phyloP scores from a whole-genome alignment of 1,140 invertebrate genomes.

The Acarapis woodi region DNA sequence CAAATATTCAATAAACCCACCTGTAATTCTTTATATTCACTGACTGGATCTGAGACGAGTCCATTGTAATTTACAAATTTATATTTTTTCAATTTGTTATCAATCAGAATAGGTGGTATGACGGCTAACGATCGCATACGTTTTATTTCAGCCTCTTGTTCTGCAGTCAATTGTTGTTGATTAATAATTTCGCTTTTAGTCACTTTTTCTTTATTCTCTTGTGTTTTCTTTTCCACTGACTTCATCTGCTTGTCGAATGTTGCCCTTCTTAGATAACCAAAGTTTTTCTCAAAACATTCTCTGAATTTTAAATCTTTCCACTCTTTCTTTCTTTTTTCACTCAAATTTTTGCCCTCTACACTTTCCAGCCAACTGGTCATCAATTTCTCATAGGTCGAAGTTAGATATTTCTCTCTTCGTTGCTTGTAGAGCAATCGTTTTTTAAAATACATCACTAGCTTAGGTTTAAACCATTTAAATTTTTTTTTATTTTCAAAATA shows the following conservation, averaged over 20 bases:
- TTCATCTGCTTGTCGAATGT: too few species aligned
- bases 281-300: constrained; percentile 87
- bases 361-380: constrained; percentile 64
- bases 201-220: constrained; percentile 81
- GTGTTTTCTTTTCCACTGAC: too few species aligned
- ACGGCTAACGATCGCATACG: constrained; percentile 89
- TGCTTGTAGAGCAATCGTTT: constrained; percentile 40
- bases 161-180: constrained; percentile 73
- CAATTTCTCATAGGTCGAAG: constrained; percentile 56
- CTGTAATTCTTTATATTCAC: constrained; percentile 52
- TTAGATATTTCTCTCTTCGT: constrained; percentile 37
- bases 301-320: constrained; percentile 66
- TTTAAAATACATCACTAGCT: constrained; percentile 46
- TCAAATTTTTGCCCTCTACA: too few species aligned
- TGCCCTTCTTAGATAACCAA: constrained; percentile 78
- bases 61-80: constrained; percentile 66
- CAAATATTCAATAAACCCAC: too few species aligned
- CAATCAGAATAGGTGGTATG: constrained; percentile 63
- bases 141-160: constrained; percentile 77
- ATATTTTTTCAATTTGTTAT: constrained; percentile 30
- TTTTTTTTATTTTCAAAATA: constrained; percentile 59
- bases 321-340: too few species aligned
- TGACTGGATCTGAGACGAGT: constrained; percentile 50
- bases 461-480: constrained; percentile 39
- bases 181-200: constrained; percentile 81